Evolutionary conservation across 2,888 invertebrate genomes (phyloP), one percentile per base, ranked within the genome.

Genomic region (Aporophyla lueneburgensis): DNA sequence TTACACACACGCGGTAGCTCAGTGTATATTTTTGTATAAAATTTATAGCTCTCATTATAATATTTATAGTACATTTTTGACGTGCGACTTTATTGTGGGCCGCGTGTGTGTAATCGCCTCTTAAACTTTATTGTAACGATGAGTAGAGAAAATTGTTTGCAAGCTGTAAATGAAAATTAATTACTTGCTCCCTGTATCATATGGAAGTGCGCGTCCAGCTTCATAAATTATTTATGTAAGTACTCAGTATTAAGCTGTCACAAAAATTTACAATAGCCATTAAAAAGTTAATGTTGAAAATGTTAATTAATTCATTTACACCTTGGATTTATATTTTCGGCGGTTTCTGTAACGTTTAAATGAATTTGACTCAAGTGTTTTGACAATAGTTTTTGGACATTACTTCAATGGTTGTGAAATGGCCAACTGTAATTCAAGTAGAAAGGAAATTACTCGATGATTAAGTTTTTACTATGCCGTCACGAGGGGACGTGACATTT

Each of bases 1-100:
- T 89, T 92, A 89, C 93, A 93, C 92, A 92, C 89, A 88, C 87
- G 89, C 88, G 88, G 90, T 88, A 89, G 89, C 92, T 89, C 81
- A 85, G 73, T 89, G 87, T 90, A 91, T 90, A 90, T 91, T 91
- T 92, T 91, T 90, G 87, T 90, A 89, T 90, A 86, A 90, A 92
- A 92, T 93, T 93, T 93, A 93, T 92, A 89, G 90, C 91, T 89
- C 89, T 92, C 92, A 92, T 93, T 92, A 91, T 88, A 88, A 89
- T 91, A 91, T 93, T 91, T 92, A 90, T 92, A 91, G 90, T 90
- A 79, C 74, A 89, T 89, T 89, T 89, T 89, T 89, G 89, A 88
- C 86, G 89, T 87, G 89, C 85, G 84, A 89, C 87, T 87, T 86
- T 87, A 87, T 84, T 80, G 86, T 83, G 71, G 76, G 85, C 86